Evolutionary conservation across 2,797 vertebrate genomes (phyloP), one percentile per base, ranked within the genome.

Genomic region (Denticeps clupeoides): DNA sequence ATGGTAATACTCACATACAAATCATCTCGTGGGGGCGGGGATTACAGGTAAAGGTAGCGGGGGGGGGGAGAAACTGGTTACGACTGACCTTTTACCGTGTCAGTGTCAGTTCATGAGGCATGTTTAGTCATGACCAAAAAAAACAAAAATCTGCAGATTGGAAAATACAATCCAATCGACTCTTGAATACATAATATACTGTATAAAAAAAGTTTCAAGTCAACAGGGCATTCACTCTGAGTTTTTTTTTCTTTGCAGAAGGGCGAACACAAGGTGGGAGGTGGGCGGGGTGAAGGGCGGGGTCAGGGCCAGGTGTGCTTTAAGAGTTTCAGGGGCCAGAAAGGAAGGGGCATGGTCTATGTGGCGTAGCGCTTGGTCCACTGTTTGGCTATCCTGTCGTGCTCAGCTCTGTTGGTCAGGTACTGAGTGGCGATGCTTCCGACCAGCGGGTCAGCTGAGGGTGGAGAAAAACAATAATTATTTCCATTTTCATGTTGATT

Each of bases 311-410:
- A 46, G 62, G 70, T 68, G 72, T 74, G 76, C 70, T 73, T 75
- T 70, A 68, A 67, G 57, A 68, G 66, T 61, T 70, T 60, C 53
- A 15, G 22, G 50, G 51, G 45, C n/a, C 11, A 11, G 6, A 59
- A 33, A 21, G 45, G 41, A 6, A 24, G n/a, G 21, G 19, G 13
- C 25, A 40, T 24, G 35, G 48, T 58, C 78, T 90, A 94, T 88
- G 91, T 94, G 63, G 91, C 89, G 0, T 95, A 94, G 82, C 91
- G 85, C 64, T 94, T 92, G 84, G 91, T 93, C 91, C 90, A 94
- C 69, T 95, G 91, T 82, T 90, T 88, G 84, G 91, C 91, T 88
- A 91, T 93, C 79, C 90, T 83, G 88, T 93, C 90, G 51, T 95
- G 91, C 61, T 89, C 87, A 49, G 82, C 82, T 83, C 87, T 88